A percentile compares a stretch with the other conserved stretches of the same genome.
Evolutionary conservation across 2,113 vertebrate genomes (phyloP).

Genomic region (Propithecus coquereli): DNA sequence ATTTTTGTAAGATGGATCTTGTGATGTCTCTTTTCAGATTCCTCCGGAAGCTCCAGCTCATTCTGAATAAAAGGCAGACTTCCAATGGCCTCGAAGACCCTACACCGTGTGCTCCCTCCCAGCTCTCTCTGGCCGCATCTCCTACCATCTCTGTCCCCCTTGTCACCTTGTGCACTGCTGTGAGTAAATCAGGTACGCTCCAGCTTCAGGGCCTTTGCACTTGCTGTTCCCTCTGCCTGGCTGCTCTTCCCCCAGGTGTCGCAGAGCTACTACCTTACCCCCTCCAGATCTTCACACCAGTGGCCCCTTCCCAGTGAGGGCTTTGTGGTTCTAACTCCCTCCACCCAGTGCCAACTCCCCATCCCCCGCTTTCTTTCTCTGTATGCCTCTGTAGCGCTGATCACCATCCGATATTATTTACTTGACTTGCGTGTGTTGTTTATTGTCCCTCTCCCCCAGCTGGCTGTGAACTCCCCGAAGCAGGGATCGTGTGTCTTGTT

Average conservation of each 20-base stretch:
- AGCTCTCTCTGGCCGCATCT: not conserved
- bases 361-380: not conserved
- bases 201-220: not conserved
- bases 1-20: not conserved
- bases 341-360: not conserved
- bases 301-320: not conserved
- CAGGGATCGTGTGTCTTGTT: not conserved
- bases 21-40: not conserved
- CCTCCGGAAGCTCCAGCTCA: not conserved
- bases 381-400: not conserved
- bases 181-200: not conserved
- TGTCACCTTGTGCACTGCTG: not conserved
- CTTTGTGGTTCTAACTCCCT: not conserved
- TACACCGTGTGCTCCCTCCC: not conserved
- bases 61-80: not conserved
- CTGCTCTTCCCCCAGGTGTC: not conserved
- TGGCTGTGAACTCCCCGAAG: not conserved
- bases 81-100: not conserved
- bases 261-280: not conserved
- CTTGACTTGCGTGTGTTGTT: not conserved
- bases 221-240: not conserved
- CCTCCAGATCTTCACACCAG: not conserved
- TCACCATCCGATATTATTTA: not conserved
- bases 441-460: not conserved
- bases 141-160: not conserved